Conservation (phyloP, 2,797 vertebrate genomes). For the Xenentodon cancila region DNA sequence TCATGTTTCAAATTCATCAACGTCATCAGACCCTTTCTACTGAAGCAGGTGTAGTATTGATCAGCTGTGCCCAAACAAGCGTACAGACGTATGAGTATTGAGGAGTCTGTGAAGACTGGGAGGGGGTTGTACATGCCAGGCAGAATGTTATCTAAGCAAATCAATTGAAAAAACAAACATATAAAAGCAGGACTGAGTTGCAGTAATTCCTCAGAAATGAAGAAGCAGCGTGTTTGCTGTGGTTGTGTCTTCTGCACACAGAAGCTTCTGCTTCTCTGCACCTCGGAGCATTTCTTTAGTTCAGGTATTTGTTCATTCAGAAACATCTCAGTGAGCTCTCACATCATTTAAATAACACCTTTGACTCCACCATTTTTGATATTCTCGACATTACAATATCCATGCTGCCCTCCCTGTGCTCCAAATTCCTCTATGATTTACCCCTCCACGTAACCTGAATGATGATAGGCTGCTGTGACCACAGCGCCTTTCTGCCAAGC, state of each 20-base stretch:
- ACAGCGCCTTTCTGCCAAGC: conserved; percentile 32
- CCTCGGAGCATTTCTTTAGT: background rate
- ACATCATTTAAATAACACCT: conserved; percentile 37
- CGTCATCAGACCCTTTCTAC: too few species aligned
- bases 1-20: too few species aligned
- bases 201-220: conserved; percentile 16
- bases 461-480: conserved; percentile 35
- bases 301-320: conserved; percentile 1
- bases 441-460: conserved; percentile 35
- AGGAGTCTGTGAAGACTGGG: too few species aligned
- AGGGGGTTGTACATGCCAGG: too few species aligned
- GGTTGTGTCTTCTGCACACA: background rate
- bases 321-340: conserved; percentile 21
- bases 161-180: too few species aligned
- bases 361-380: conserved; percentile 29
- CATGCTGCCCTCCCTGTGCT: conserved; percentile 8
- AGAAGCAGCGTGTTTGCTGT: background rate
- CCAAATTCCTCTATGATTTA: conserved; percentile 23
- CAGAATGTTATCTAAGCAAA: too few species aligned
- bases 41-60: too few species aligned
- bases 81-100: too few species aligned
- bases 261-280: background rate
- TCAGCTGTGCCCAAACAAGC: too few species aligned
- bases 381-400: conserved; percentile 20
- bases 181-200: too few species aligned